Evolutionary conservation across 2,113 vertebrate genomes (phyloP).

Genomic region (Rhadina sibilatrix): DNA sequence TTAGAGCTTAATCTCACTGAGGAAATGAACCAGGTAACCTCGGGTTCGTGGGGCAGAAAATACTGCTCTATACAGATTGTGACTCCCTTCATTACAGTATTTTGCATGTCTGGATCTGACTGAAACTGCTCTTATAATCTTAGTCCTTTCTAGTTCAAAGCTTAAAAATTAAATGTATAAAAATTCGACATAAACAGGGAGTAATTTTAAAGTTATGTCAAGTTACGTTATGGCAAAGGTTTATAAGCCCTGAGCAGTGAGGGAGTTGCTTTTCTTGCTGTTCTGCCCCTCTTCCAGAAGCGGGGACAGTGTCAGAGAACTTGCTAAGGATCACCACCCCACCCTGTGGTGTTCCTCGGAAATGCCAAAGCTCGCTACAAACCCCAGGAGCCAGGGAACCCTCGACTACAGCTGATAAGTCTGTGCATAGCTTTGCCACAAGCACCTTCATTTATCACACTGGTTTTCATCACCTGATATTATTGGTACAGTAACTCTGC

Average conservation of each 20-base stretch:
- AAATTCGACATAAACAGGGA: not conserved
- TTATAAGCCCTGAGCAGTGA: not conserved
- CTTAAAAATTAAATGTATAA: not conserved
- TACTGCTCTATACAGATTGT: not conserved
- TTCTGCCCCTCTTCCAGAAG: not conserved
- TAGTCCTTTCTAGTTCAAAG: not conserved
- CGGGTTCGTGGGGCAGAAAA: not conserved
- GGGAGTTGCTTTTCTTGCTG: not conserved
- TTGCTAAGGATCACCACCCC: not conserved
- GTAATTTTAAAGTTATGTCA: not conserved
- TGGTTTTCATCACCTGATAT: slow-evolving; percentile 16
- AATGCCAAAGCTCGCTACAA: not conserved
- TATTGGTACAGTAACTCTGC: not conserved
- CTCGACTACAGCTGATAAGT: not conserved
- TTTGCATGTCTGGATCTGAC: not conserved
- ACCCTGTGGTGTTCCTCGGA: not conserved
- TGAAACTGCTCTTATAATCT: not conserved
- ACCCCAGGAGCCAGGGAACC: not conserved
- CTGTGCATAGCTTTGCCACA: not conserved
- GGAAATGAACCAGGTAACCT: not conserved
- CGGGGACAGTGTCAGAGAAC: not conserved
- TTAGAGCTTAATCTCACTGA: not conserved
- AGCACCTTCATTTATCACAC: not conserved
- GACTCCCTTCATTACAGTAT: not conserved
- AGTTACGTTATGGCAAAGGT: not conserved